Base-by-base conservation (phyloP, 1,140 invertebrate species). In the Bombus difficillimus region DNA sequence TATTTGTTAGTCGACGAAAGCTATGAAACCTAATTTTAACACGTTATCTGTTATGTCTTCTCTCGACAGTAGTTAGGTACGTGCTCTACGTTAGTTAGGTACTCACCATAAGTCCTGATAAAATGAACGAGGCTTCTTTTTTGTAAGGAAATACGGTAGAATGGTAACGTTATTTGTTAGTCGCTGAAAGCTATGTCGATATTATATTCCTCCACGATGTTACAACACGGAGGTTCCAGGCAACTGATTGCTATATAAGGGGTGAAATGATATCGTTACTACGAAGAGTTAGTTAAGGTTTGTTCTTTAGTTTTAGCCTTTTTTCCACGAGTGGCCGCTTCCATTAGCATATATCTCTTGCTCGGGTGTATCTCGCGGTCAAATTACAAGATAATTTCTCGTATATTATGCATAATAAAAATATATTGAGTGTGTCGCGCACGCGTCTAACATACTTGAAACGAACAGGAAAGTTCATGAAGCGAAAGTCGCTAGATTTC, bases 201-300 rank as follows among this genome's bases (percentile, higher is more conserved):
- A 59, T 59, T 25, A 12, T 9, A 59, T 25, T 25, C 8, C 1
- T 25, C 25, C 8, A 32, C 68, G 47, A 75, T 82, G 71, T 82
- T 75, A n/a, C 47, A 39, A 28, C 47, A 57, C 32, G 6, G n/a
- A 69, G 47, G 59, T 79, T 78, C 64, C 74, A 34, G 64, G 39
- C 82, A 84, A 39, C 79, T 79, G n/a, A 6, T 28, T 25, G 34
- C 66, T 79, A 71, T 47, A 84, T 84, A 84, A 57, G 66, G 64
- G 64, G 39, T 59, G 75, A 71, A 79, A 79, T 64, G 74, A 57
- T 64, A 82, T 71, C 13, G 76, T 71, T 68, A 62, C 66, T 22
- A 18, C 2, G 66, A 78, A 41, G 47, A 59, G 28, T 84, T 32
- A 43, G 9, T 69, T 28, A 47, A 43, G 32, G 32, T 28, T 43